Base-by-base conservation (phyloP, 2,797 vertebrate genomes). In the Falco naumanni region DNA sequence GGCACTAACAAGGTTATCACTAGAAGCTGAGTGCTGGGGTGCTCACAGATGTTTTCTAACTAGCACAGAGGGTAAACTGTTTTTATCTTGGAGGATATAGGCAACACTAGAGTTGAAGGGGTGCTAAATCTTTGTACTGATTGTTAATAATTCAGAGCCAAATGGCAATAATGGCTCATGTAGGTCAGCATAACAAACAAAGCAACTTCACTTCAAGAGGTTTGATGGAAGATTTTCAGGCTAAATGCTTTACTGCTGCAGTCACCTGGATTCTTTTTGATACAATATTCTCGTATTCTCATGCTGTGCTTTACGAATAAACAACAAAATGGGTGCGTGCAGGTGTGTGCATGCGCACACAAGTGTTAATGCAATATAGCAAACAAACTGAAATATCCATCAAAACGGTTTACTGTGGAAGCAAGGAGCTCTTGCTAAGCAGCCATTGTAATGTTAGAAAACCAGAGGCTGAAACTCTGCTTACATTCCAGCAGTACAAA, bases 1-100 rank as follows among this genome's bases (percentile, higher is more conserved):
- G 98, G 93, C 97, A 96, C 97, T 98, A 98, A 98, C 98, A 98
- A 98, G 97, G 97, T 97, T 98, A 97, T 97, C 97, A 95, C 87
- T 85, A 92, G 96, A 96, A 97, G 94, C 95, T 89, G 96, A 98
- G 96, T 97, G 97, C 97, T 97, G 85, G 88, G 92, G 63, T 94
- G 41, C 93, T 97, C 96, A 90, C 95, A 97, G 96, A 96, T 96
- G 95, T 98, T 97, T 97, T 96, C 96, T 95, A 97, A 95, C 97
- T 96, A 95, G 92, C 93, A 87, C 61, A 93, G 96, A 95, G 93
- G 93, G 75, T 65, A 97, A 96, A 90, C 94, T 93, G 82, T 85
- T 97, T 97, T 95, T 96, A 94, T 97, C 96, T 96, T 84, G 56
- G 92, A 96, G 93, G 95, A 93, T 89, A 89, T 72, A 96, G 94